Evolutionary conservation across 2,888 invertebrate species (phyloP), one percentile per base, ranked within the genome.

Genomic region (Crocallis elinguaria): DNA sequence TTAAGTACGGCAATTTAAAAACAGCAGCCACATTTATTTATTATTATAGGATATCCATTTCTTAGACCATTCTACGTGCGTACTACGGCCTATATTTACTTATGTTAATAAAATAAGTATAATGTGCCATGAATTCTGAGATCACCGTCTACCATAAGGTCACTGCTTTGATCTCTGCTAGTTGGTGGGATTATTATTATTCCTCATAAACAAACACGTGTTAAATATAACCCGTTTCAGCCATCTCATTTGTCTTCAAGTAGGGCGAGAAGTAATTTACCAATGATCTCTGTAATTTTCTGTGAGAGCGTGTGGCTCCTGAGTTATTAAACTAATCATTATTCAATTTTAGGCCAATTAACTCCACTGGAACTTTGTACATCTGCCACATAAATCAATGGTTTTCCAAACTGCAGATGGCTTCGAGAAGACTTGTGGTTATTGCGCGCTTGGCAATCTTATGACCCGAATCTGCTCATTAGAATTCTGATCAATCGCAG

Each of bases 251-350:
- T 49, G 29, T 17, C 7, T 36, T 44, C 27, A 21, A 48, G 41
- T 25, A 43, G 33, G 27, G 33, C 55, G 58, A 60, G 43, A 50
- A 57, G 39, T 63, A 59, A 38, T 67, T 62, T 62, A 67, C 69
- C 64, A 70, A 65, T 61, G 60, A 66, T 67, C 56, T 51, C 36
- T 62, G 59, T 67, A 64, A 67, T 64, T 69, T 74, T 62, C 60
- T 64, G 64, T 52, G 38, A 49, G 60, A 68, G 62, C 63, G 65
- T 60, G 57, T 8, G 27, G 66, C 66, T 57, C 54, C 54, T 56
- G 65, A 67, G 67, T 72, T 74, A 77, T 78, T 72, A 72, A 44
- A 50, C 66, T 66, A 61, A 74, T 77, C 72, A 75, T 78, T 75
- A 78, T 39, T 51, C n/a, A 39, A 39, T 43, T 53, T 46, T 32